phyloP scores from a whole-genome alignment of 1,140 invertebrate genomes.

The Amphibalanus amphitrite region DNA sequence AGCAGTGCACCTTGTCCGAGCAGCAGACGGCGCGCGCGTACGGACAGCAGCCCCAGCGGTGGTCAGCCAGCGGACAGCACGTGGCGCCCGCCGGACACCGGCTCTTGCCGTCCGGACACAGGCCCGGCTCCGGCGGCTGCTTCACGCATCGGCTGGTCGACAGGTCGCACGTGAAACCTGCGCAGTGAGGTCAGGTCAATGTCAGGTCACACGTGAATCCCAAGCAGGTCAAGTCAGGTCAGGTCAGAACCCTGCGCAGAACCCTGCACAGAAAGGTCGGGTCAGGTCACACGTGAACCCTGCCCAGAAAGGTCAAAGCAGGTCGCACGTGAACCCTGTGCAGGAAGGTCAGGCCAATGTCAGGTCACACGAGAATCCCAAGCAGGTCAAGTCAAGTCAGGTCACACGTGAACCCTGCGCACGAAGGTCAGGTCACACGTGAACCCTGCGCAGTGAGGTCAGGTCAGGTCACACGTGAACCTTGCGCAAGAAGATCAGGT shows the following conservation, averaged over 20 bases:
- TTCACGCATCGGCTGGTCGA: neutral
- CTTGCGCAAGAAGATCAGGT: neutral
- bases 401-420: neutral
- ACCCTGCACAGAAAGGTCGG: no score
- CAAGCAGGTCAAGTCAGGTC: no score
- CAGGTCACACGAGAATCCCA: no score
- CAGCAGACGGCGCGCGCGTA: constrained; percentile 23
- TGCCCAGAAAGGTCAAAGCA: no score
- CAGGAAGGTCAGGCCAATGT: no score
- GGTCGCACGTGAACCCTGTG: no score
- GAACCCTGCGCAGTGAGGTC: no score
- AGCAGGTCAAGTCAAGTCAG: neutral
- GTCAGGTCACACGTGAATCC: no score
- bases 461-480: neutral
- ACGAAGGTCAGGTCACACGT: neutral
- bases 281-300: neutral
- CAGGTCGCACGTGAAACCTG: neutral
- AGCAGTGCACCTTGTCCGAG: constrained; percentile 22
- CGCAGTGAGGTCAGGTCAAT: neutral
- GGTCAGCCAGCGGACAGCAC: constrained; percentile 16
- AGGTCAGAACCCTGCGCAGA: no score
- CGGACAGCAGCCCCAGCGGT: constrained; percentile 20
- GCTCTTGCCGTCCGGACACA: constrained; percentile 19
- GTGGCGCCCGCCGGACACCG: constrained; percentile 18
- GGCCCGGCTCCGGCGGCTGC: neutral